phyloP scores from a whole-genome alignment of 1,140 invertebrate genomes.

The Oncopodura yosiiana region DNA sequence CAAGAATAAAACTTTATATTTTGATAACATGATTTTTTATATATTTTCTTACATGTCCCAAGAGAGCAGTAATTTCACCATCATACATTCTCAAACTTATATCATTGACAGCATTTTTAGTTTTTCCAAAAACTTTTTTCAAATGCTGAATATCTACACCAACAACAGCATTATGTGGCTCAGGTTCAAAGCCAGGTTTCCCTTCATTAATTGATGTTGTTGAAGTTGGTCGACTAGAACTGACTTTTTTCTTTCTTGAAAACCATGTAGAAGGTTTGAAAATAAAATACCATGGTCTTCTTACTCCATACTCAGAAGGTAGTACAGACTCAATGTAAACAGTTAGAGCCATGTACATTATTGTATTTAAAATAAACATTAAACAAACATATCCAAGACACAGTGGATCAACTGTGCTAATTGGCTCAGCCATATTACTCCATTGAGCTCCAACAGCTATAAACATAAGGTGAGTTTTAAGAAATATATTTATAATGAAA shows the following conservation, averaged over 20 bases:
- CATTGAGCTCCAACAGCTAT: conserved; percentile 48
- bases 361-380: conserved; percentile 40
- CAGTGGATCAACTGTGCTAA: conserved; percentile 45
- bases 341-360: conserved; percentile 40
- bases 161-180: conserved; percentile 5
- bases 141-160: conserved; percentile 19
- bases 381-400: conserved; percentile 41
- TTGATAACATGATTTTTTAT: conserved; percentile 40
- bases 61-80: conserved; percentile 49
- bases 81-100: conserved; percentile 47
- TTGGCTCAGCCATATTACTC: conserved; percentile 42
- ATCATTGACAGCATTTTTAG: conserved; percentile 46
- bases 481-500: background rate
- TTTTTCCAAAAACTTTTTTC: conserved; percentile 20
- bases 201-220: too few species aligned
- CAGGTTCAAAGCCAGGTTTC: conserved; percentile 21
- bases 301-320: conserved; percentile 59
- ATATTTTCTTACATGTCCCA: conserved; percentile 44
- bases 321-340: conserved; percentile 63
- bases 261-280: conserved; percentile 42
- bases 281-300: conserved; percentile 63
- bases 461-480: background rate
- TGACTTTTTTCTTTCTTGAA: background rate
- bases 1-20: conserved; percentile 40
- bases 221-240: background rate